phyloP scores from a whole-genome alignment of 37 sponge, comb jelly and placozoan genomes.

The Amphimedon queenslandica region DNA sequence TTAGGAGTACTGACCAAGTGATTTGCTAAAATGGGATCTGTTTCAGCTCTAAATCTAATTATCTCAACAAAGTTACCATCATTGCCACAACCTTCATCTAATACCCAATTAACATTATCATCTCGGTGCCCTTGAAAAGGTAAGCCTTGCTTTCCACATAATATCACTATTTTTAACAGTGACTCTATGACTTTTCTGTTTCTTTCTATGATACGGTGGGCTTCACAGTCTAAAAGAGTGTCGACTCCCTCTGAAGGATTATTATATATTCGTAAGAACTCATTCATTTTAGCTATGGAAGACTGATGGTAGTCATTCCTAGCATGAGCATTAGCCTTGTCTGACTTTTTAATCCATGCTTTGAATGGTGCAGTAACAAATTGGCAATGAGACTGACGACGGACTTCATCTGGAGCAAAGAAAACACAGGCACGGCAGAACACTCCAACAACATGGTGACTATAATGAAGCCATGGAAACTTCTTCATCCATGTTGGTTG shows the following conservation, averaged over 20 bases:
- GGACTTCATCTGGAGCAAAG: slow-evolving; percentile 37
- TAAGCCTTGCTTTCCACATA: slow-evolving; percentile 59
- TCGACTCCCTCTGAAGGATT: slow-evolving; percentile 23
- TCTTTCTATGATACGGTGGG: slow-evolving; percentile 19
- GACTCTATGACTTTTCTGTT: slow-evolving; percentile 54
- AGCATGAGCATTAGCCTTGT: not conserved
- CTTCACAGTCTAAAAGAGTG: slow-evolving; percentile 19
- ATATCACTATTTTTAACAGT: slow-evolving; percentile 46
- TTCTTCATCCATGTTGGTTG: slow-evolving; percentile 51
- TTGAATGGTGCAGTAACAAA: slow-evolving; percentile 47
- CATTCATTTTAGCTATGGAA: slow-evolving; percentile 30
- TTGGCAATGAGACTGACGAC: slow-evolving; percentile 33
- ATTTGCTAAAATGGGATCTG: not conserved
- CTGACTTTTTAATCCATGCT: slow-evolving; percentile 19
- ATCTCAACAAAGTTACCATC: slow-evolving; percentile 14
- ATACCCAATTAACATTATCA: slow-evolving; percentile 7
- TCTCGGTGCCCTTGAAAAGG: slow-evolving; percentile 17
- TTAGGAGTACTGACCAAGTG: slow-evolving; percentile 26
- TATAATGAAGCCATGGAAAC: slow-evolving; percentile 51
- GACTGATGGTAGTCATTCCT: slow-evolving; percentile 21
- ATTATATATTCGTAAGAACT: slow-evolving; percentile 16
- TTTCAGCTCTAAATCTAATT: slow-evolving; percentile 16
- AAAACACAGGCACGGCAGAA: slow-evolving; percentile 56
- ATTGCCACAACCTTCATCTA: not conserved
- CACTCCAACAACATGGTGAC: slow-evolving; percentile 21